Evolutionary conservation across 2,888 invertebrate genomes (phyloP).

Genomic region (Polydrusus cervinus): DNA sequence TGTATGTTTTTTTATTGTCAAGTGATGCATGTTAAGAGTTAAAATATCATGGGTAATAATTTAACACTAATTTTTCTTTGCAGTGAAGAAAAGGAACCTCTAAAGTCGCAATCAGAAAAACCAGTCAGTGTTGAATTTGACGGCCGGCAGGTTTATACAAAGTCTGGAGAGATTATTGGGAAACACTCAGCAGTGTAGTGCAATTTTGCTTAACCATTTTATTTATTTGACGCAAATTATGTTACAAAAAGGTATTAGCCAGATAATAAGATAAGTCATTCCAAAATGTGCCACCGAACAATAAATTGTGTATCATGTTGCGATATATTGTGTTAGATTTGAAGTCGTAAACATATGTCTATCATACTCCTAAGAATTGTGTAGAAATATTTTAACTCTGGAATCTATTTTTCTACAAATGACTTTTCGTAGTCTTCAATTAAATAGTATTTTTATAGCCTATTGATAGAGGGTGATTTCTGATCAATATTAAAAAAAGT

Average conservation of each 20-base stretch:
- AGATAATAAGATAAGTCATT: background rate
- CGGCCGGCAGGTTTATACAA: conserved; percentile 86
- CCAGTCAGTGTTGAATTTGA: conserved; percentile 89
- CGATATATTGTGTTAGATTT: no score
- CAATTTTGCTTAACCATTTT: background rate
- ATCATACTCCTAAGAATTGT: no score
- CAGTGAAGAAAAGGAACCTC: conserved; percentile 88
- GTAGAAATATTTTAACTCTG: no score
- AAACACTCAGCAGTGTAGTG: conserved; percentile 90
- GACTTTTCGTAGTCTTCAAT: no score
- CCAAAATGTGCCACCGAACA: background rate
- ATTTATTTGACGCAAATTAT: conserved; percentile 26
- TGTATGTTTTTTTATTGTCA: no score
- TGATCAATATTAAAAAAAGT: no score
- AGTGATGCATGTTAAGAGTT: no score
- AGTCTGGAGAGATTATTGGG: conserved; percentile 88
- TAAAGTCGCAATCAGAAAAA: conserved; percentile 80
- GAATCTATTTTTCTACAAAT: no score
- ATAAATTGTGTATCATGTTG: background rate
- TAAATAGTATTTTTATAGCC: no score
- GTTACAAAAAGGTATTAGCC: background rate
- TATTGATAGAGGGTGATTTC: no score
- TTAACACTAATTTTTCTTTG: conserved; percentile 21
- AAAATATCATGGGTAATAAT: no score
- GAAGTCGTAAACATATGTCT: no score